phyloP scores from a whole-genome alignment of 2,888 invertebrate species.

The Eristalis tenax region DNA sequence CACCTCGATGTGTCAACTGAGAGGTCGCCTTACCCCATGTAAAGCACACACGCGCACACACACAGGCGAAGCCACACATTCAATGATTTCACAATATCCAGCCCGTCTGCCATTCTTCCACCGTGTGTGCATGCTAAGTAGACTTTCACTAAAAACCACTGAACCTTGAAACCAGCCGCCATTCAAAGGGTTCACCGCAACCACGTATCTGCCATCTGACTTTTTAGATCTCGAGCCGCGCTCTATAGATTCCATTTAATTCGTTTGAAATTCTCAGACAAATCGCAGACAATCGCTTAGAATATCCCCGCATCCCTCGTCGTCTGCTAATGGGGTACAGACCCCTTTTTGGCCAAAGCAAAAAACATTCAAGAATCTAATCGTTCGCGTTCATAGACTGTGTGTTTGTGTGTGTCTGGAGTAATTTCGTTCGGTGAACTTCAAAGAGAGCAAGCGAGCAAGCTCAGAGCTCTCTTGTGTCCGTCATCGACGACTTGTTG shows the following conservation, averaged over 20 bases:
- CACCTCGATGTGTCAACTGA: too few species aligned
- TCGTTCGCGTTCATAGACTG: background rate
- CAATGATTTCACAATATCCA: background rate
- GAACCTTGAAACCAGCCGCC: background rate
- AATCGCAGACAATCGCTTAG: slow-evolving; percentile 42
- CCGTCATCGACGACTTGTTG: too few species aligned
- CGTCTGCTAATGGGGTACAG: background rate
- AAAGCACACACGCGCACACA: background rate
- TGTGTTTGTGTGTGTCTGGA: background rate
- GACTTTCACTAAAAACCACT: background rate
- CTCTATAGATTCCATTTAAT: background rate
- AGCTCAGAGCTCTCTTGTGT: background rate
- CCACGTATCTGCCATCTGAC: slow-evolving; percentile 4
- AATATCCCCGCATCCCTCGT: slow-evolving; percentile 7
- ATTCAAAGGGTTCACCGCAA: background rate
- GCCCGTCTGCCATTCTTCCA: background rate
- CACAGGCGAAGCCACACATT: background rate
- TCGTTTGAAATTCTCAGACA: slow-evolving; percentile 52
- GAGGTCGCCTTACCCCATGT: background rate
- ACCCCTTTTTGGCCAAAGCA: background rate
- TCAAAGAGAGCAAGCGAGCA: slow-evolving; percentile 29
- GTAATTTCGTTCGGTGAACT: slow-evolving; percentile 38
- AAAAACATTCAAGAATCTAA: slow-evolving; percentile 25
- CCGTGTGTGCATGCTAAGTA: background rate
- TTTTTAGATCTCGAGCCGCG: background rate